phyloP scores from a whole-genome alignment of 2,113 vertebrate species.

The Nymphicus hollandicus region DNA sequence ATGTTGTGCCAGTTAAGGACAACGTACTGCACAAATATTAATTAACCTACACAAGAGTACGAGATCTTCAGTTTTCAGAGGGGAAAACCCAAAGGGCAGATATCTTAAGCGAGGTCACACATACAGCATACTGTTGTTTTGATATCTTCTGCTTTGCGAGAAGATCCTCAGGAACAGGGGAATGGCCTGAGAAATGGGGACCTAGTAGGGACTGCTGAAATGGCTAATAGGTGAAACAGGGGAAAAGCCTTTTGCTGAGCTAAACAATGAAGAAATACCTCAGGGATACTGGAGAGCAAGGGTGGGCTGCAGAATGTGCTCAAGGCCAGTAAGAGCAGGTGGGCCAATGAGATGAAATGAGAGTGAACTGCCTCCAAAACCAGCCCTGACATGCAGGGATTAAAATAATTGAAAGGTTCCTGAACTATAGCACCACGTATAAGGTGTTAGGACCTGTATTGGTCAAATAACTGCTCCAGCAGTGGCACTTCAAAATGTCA shows the following conservation, averaged over 20 bases:
- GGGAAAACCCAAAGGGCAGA: not conserved
- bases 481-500: not conserved
- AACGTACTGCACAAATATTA: not conserved
- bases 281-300: not conserved
- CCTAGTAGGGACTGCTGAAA: not conserved
- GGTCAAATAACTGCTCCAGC: not conserved
- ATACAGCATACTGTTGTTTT: not conserved
- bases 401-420: not conserved
- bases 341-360: not conserved
- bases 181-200: not conserved
- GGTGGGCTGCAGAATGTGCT: not conserved
- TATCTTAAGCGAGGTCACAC: not conserved
- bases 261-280: not conserved
- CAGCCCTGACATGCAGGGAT: not conserved
- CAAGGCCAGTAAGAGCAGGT: not conserved
- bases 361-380: not conserved
- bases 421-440: not conserved
- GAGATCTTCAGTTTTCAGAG: not conserved
- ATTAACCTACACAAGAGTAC: not conserved
- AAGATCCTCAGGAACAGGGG: not conserved
- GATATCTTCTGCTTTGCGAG: not conserved
- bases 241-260: not conserved
- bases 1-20: not conserved
- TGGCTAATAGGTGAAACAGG: not conserved
- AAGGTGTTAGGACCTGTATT: not conserved